Evolutionary conservation across 2,113 vertebrate species (phyloP).

Genomic region (Cyanocitta stelleri): DNA sequence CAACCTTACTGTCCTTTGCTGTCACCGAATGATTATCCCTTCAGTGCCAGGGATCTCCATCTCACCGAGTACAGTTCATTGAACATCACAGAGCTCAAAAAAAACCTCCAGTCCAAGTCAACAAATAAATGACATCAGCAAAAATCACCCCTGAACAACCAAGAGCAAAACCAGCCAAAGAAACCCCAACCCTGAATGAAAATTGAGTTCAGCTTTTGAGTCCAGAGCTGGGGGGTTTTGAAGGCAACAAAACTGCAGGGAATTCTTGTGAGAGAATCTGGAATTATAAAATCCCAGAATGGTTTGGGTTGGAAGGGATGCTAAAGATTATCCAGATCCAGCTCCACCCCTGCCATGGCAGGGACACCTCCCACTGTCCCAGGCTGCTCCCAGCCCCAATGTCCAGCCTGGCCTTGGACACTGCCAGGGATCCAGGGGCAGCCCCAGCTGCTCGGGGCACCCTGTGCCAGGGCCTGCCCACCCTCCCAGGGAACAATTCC

Average conservation of each 20-base stretch:
- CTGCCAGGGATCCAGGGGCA: background rate
- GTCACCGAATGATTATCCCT: background rate
- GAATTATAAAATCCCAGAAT: background rate
- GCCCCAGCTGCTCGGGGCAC: background rate
- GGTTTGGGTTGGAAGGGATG: background rate
- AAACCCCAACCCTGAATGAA: background rate
- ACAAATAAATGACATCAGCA: background rate
- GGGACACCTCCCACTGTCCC: background rate
- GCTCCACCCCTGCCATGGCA: background rate
- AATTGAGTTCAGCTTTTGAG: background rate
- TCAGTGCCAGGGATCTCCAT: background rate
- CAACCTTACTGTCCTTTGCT: background rate
- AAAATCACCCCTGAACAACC: background rate
- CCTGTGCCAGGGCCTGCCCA: background rate
- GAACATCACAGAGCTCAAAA: background rate
- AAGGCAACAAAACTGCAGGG: background rate
- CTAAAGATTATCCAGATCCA: fast-evolving
- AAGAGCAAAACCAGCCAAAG: background rate
- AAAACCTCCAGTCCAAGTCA: background rate
- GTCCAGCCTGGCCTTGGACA: background rate
- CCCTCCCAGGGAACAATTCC: fast-evolving
- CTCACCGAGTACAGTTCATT: background rate
- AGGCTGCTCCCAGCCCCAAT: background rate
- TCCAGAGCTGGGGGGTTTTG: background rate
- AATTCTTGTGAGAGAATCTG: background rate